phyloP scores from a whole-genome alignment of 2,888 invertebrate genomes.

The Euplagia quadripunctaria region DNA sequence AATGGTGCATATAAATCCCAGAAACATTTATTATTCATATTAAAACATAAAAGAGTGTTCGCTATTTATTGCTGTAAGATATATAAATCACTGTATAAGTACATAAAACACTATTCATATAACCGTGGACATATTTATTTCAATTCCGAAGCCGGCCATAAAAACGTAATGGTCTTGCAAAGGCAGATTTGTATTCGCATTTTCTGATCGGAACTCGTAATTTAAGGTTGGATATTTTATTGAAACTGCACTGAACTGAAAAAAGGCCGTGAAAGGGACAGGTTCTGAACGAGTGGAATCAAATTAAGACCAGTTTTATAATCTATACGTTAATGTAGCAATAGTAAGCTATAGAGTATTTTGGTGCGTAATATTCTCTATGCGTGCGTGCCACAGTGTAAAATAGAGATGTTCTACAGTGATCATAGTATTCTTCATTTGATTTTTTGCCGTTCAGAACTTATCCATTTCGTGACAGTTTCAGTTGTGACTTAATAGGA shows the following conservation, averaged over 20 bases:
- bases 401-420: too few relatives aligned
- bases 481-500: too few relatives aligned
- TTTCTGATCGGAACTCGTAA: slow-evolving; percentile 35
- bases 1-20: not conserved
- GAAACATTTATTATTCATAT: not conserved
- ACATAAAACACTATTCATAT: slow-evolving; percentile 17
- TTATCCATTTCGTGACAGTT: too few relatives aligned
- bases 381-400: too few relatives aligned
- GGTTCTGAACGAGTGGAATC: not conserved
- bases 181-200: slow-evolving; percentile 48
- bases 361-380: too few relatives aligned
- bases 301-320: not conserved
- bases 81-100: not conserved
- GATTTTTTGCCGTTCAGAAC: too few relatives aligned
- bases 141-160: slow-evolving; percentile 45
- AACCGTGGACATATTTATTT: slow-evolving; percentile 34
- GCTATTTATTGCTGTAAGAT: not conserved
- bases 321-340: not conserved
- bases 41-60: not conserved
- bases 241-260: slow-evolving; percentile 10
- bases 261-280: not conserved
- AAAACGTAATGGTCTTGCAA: slow-evolving; percentile 48
- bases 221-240: slow-evolving; percentile 22
- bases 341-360: too few relatives aligned
- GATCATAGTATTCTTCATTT: too few relatives aligned